Evolutionary conservation across 2,888 invertebrate species (phyloP), one percentile per base, ranked within the genome.

Genomic region (Barypeithes pellucidus): DNA sequence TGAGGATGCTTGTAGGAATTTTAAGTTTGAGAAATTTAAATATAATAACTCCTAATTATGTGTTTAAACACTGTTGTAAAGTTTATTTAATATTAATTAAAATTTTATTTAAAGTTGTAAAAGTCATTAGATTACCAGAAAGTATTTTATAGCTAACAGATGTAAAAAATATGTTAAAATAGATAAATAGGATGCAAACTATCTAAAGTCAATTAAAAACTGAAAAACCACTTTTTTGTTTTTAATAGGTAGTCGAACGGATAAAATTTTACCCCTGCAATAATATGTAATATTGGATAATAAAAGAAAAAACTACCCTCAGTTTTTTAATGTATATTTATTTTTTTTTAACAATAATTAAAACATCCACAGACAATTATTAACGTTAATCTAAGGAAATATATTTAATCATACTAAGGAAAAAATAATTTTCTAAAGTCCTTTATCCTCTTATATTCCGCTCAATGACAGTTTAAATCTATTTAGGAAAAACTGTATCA

Each of bases 91-190:
- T 61, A 41, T 43, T 36, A 60, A 39, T 60, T 39, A 43, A 43
- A 61, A 20, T 61, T 43, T 61, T 43, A 61, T 61, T 45, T 41
- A 29, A 41, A 41, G 22, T 43, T 45, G 61, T 61, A 45, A 43
- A 61, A 61, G 61, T 61, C 61, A 61, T 57, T 57, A 57, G 61
- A 61, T 61, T 61, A 61, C 61, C 61, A 45, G 24, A 61, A 61
- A 61, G 61, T 61, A 61, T 61, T 61, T 41, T 61, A 61, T 61
- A 61, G 45, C 54, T 57, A 33, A 57, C 54, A 57, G 54, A 41
- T 61, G 41, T 61, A 45, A 61, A 61, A 16, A 41, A 29, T 61
- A 43, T 41, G 22, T 43, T 45, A 24, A 61, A 61, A 43, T 43
- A 41, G 24, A 41, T 45, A 12, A 16, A 24, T 24, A 61, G 16